These are phyloP conservation scores for Oplegnathus fasciatus DNA, from an alignment of 2,113 vertebrate species.

Conservation along the genomic window DNA sequence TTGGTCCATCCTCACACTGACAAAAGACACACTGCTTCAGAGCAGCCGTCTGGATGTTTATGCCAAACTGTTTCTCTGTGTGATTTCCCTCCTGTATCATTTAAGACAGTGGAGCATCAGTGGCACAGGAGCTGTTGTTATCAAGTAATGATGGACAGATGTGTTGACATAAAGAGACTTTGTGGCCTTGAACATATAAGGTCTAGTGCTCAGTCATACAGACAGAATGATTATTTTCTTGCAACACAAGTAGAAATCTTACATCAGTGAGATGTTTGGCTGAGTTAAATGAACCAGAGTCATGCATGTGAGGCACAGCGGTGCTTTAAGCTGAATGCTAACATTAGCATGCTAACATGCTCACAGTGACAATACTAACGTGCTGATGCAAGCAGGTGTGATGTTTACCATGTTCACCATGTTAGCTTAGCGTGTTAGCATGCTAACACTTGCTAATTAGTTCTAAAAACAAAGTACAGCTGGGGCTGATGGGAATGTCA, in stretches of 20 bases:
- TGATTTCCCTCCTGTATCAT: neutral
- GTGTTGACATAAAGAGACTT: neutral
- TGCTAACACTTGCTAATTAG: neutral
- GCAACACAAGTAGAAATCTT: neutral
- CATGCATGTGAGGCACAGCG: neutral
- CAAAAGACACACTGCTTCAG: conserved; percentile 20
- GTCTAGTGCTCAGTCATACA: neutral
- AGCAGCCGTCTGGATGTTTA: neutral
- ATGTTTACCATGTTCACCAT: too few species aligned
- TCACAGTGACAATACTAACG: neutral
- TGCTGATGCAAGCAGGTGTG: neutral
- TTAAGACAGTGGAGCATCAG: neutral
- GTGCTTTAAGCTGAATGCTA: too few species aligned
- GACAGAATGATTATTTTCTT: neutral
- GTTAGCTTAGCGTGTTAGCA: neutral
- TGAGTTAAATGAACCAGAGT: neutral
- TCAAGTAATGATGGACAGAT: neutral
- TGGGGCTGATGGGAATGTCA: neutral
- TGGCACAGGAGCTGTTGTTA: neutral
- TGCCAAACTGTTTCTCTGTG: conserved; percentile 3
- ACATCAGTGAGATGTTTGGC: neutral
- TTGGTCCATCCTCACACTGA: conserved; percentile 8
- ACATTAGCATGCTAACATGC: neutral
- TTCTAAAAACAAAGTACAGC: neutral
- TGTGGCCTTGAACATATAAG: neutral